Evolutionary conservation across 2,113 vertebrate species (phyloP).

Genomic region (Felis catus): DNA sequence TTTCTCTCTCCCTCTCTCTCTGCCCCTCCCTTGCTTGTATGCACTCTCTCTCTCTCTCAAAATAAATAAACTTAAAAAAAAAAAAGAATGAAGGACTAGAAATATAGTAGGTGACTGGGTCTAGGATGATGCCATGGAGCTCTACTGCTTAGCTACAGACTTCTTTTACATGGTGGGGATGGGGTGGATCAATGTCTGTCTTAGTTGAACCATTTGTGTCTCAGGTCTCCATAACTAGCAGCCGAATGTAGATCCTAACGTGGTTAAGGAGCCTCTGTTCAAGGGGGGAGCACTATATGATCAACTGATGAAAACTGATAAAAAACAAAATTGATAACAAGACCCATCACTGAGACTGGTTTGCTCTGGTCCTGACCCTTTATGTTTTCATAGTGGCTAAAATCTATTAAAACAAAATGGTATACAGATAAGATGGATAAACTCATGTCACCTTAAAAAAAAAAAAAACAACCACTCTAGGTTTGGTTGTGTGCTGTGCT

Average conservation of each 20-base stretch:
- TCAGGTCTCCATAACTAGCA: not conserved
- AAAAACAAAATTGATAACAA: conserved; percentile 38
- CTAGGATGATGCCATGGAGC: not conserved
- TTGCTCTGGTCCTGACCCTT: conserved; percentile 32
- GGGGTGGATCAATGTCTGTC: not conserved
- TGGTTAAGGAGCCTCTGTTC: not conserved
- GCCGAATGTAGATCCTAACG: not conserved
- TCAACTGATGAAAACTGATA: not conserved
- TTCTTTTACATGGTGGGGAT: not conserved
- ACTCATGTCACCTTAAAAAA: not conserved
- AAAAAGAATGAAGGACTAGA: conserved; percentile 34
- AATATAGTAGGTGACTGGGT: not conserved
- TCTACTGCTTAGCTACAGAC: not conserved
- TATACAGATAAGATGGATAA: not conserved
- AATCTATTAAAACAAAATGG: conserved; percentile 32
- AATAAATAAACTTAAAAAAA: too few relatives aligned
- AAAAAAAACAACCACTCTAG: not conserved
- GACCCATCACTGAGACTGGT: not conserved
- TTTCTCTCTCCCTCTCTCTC: too few relatives aligned
- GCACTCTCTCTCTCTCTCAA: too few relatives aligned
- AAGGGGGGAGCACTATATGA: not conserved
- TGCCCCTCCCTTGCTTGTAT: too few relatives aligned
- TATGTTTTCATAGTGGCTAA: conserved; percentile 18
- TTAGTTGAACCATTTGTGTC: conserved; percentile 11
- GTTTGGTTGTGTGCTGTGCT: not conserved